phyloP scores from a whole-genome alignment of 2,113 vertebrate genomes.

The Pteronura brasiliensis region DNA sequence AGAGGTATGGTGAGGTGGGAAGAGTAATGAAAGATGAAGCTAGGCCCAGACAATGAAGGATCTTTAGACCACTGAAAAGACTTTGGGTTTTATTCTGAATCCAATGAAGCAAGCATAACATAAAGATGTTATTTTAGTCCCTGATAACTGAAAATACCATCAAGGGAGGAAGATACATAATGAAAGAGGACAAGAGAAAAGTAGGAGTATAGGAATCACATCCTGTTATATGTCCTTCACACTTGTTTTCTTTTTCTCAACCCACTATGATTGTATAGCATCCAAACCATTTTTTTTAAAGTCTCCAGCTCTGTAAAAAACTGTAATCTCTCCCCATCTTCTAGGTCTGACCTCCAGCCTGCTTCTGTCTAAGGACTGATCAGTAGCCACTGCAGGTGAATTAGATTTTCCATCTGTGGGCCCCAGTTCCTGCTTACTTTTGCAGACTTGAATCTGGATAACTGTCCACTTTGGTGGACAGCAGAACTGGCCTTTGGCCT shows the following conservation, averaged over 20 bases:
- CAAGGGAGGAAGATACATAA: neutral
- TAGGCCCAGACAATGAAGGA: neutral
- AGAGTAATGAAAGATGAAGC: neutral
- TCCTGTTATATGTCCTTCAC: neutral
- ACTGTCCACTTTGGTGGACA: neutral
- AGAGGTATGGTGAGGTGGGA: accelerated
- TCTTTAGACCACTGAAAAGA: neutral
- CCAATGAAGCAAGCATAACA: neutral
- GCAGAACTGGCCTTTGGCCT: too few species aligned
- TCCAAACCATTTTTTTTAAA: neutral
- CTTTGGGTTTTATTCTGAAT: neutral
- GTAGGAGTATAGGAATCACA: neutral
- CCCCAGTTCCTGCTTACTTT: neutral
- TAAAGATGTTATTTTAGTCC: neutral
- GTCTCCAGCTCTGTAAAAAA: neutral
- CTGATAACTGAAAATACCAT: neutral
- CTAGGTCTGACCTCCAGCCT: neutral
- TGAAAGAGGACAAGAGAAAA: neutral
- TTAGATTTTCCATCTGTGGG: neutral
- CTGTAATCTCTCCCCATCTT: neutral
- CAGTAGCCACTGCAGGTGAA: neutral
- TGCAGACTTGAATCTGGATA: neutral
- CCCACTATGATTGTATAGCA: neutral
- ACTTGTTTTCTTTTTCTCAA: neutral
- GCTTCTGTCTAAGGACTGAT: neutral